Evolutionary conservation across 2,888 invertebrate species (phyloP).

Genomic region (Poecilobothrus nobilitatus): DNA sequence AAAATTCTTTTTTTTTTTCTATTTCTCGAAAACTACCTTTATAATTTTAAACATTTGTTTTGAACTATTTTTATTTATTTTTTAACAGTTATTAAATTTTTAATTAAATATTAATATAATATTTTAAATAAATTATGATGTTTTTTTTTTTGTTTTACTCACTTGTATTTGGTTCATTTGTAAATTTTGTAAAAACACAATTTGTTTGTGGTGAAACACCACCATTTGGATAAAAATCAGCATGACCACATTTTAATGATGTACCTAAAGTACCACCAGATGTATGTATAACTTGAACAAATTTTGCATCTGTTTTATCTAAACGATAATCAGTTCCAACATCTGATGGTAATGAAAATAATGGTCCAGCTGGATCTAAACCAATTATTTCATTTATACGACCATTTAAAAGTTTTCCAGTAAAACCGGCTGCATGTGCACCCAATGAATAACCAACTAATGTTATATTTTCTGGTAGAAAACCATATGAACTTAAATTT

Average conservation of each 20-base stretch:
- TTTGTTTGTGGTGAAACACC: conserved; percentile 38
- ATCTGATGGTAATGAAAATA: conserved; percentile 38
- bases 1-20: no score
- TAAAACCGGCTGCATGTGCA: conserved; percentile 41
- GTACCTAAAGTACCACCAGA: conserved; percentile 38
- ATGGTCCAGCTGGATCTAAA: conserved; percentile 42
- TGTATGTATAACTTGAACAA: conserved; percentile 41
- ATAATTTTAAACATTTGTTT: no score
- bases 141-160: conserved; percentile 18
- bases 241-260: conserved; percentile 37
- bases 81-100: no score
- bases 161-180: conserved; percentile 36
- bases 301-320: conserved; percentile 37
- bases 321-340: conserved; percentile 35
- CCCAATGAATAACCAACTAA: conserved; percentile 41
- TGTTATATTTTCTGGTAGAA: conserved; percentile 35
- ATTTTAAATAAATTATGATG: no score
- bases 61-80: no score
- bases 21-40: no score
- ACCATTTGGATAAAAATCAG: conserved; percentile 42
- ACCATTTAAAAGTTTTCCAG: conserved; percentile 35
- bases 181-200: conserved; percentile 30
- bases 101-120: no score
- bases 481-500: conserved; percentile 28
- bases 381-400: conserved; percentile 41